Conservation (phyloP, 2,888 invertebrate species). For the Agapostemon virescens region DNA sequence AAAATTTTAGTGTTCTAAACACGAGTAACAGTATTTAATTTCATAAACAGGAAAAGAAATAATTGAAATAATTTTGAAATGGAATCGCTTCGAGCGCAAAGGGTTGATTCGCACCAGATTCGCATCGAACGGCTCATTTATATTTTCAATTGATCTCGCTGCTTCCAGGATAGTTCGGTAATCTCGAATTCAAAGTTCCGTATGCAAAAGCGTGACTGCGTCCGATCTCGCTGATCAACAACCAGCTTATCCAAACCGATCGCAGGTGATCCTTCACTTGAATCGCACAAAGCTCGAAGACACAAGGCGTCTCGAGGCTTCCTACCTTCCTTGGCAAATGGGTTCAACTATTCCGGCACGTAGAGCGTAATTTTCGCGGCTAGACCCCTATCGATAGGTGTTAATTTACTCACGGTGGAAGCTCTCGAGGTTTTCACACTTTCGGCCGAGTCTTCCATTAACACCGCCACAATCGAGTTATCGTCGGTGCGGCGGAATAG, state of each 20-base stretch:
- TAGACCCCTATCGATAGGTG: constrained; percentile 11
- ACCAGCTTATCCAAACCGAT: constrained; percentile 5
- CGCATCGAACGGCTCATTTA: not conserved
- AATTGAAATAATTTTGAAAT: no score
- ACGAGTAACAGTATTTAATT: no score
- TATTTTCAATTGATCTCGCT: not conserved
- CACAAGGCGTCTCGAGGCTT: not conserved
- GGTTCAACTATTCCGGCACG: not conserved
- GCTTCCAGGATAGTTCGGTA: not conserved
- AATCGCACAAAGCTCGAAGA: constrained; percentile 5
- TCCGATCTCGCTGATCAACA: not conserved
- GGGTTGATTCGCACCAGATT: not conserved
- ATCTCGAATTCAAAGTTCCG: not conserved
- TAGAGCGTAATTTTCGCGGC: constrained; percentile 7
- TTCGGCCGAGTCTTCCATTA: constrained; percentile 40
- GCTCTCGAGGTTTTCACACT: constrained; percentile 23
- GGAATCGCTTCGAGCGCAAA: no score
- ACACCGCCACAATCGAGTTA: constrained; percentile 47
- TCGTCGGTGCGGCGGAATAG: constrained; percentile 6
- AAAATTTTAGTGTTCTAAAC: no score
- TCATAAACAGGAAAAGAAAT: no score
- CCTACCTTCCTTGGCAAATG: not conserved
- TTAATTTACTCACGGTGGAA: constrained; percentile 33
- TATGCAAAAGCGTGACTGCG: not conserved
- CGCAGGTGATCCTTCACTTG: not conserved